Conservation (phyloP, 1,140 invertebrate species). For the Procambarus virginalis region DNA sequence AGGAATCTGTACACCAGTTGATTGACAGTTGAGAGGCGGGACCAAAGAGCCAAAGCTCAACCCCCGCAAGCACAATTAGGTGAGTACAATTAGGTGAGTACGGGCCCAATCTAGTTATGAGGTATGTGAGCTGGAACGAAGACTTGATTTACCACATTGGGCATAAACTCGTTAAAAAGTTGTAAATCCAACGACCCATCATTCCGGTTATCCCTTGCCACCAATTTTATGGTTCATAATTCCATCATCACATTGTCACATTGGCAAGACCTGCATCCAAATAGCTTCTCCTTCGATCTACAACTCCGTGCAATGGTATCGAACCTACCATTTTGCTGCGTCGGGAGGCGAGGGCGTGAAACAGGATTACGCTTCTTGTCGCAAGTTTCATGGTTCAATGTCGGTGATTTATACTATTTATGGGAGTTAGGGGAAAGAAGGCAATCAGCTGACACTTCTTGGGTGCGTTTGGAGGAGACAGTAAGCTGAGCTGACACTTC, state of each 20-base stretch:
- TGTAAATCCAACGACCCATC: constrained; percentile 12
- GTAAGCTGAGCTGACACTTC: too few relatives aligned
- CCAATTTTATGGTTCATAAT: background rate
- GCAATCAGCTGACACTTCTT: too few relatives aligned
- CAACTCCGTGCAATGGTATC: too few relatives aligned
- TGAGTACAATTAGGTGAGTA: too few relatives aligned
- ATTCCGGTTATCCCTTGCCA: background rate
- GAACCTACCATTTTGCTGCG: background rate
- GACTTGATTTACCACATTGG: background rate
- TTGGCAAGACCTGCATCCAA: background rate
- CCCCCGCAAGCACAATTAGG: too few relatives aligned
- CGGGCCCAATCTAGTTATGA: too few relatives aligned
- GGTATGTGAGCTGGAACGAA: background rate
- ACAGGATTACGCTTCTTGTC: background rate
- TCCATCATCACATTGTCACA: constrained; percentile 12
- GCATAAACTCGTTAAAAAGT: constrained; percentile 4
- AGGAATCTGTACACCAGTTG: too few relatives aligned
- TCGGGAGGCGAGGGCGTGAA: background rate
- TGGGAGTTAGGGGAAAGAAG: background rate
- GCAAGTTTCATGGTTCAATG: background rate
- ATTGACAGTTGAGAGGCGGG: too few relatives aligned
- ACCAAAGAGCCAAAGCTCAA: too few relatives aligned
- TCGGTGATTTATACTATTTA: background rate
- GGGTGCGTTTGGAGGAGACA: too few relatives aligned
- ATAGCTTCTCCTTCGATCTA: background rate